phyloP scores from a whole-genome alignment of 2,797 vertebrate species.

The Poecilia velifera region DNA sequence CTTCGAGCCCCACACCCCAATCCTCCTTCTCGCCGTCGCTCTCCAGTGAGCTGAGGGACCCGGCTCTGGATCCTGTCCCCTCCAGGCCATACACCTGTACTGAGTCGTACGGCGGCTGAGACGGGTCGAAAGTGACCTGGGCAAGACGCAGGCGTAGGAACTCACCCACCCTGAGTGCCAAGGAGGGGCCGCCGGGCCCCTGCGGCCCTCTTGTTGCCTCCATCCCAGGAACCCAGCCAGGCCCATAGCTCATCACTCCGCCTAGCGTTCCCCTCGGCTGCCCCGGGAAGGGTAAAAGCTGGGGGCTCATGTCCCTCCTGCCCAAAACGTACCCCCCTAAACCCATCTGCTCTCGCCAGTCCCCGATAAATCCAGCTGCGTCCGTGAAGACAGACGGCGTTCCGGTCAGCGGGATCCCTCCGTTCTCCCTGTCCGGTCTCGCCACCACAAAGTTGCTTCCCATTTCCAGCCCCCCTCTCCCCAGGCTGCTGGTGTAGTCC shows the following conservation, averaged over 20 bases:
- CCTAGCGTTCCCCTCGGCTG: conserved; percentile 74
- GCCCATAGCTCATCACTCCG: conserved; percentile 75
- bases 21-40: conserved; percentile 86
- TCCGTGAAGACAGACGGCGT: conserved; percentile 74
- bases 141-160: conserved; percentile 86
- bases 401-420: conserved; percentile 71
- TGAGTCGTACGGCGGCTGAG: conserved; percentile 90
- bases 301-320: conserved; percentile 88
- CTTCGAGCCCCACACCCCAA: conserved; percentile 84
- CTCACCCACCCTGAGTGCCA: conserved; percentile 86
- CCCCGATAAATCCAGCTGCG: conserved; percentile 73
- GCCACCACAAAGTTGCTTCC: conserved; percentile 81
- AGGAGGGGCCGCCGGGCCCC: conserved; percentile 71
- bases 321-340: conserved; percentile 76
- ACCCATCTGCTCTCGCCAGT: conserved; percentile 81
- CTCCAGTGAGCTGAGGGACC: conserved; percentile 88
- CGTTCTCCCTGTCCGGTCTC: conserved; percentile 74
- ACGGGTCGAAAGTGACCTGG: conserved; percentile 89
- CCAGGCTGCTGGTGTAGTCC: conserved; percentile 78
- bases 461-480: conserved; percentile 81
- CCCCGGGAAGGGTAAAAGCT: conserved; percentile 78
- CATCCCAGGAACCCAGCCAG: conserved; percentile 76
- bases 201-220: conserved; percentile 68
- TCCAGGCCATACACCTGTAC: conserved; percentile 93
- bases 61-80: conserved; percentile 89